Conservation (phyloP, 2,113 vertebrate species). For the Paraplagusia blochii region DNA sequence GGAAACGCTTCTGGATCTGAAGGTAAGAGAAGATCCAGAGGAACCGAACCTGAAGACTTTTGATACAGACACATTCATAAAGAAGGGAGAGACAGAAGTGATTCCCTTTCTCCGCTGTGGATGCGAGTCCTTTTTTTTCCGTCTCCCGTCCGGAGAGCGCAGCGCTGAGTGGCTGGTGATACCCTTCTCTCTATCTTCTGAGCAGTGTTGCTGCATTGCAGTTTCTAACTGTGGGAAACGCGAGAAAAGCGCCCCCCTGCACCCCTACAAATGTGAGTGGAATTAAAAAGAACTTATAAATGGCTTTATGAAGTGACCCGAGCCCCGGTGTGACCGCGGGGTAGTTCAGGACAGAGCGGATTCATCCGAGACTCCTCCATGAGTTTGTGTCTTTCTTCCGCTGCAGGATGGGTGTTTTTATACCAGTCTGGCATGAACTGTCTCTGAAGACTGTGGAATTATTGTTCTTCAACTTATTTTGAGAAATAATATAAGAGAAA, state of each 20-base stretch:
- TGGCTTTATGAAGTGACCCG: conserved; percentile 40
- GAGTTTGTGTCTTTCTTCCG: conserved; percentile 25
- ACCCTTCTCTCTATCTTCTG: conserved; percentile 43
- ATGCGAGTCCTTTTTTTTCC: conserved; percentile 35
- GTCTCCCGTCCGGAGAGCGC: conserved; percentile 44
- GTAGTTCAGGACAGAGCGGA: conserved; percentile 39
- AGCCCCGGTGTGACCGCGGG: conserved; percentile 25
- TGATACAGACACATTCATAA: background rate
- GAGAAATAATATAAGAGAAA: background rate
- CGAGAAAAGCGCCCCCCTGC: too few species aligned
- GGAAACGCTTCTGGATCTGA: conserved; percentile 35
- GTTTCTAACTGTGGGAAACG: conserved; percentile 72
- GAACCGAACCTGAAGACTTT: conserved; percentile 29
- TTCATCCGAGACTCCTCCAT: conserved; percentile 51
- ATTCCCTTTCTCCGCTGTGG: conserved; percentile 15
- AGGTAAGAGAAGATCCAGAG: conserved; percentile 58
- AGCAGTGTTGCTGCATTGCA: conserved; percentile 79
- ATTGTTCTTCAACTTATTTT: conserved; percentile 43
- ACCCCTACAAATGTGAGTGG: conserved; percentile 69
- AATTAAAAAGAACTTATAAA: conserved; percentile 63
- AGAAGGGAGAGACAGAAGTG: background rate
- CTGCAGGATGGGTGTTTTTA: conserved; percentile 51
- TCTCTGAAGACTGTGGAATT: conserved; percentile 24
- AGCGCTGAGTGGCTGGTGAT: conserved; percentile 31
- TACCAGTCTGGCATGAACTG: conserved; percentile 24